Evolutionary conservation across 2,888 invertebrate genomes (phyloP).

Genomic region (Heliconius erato): DNA sequence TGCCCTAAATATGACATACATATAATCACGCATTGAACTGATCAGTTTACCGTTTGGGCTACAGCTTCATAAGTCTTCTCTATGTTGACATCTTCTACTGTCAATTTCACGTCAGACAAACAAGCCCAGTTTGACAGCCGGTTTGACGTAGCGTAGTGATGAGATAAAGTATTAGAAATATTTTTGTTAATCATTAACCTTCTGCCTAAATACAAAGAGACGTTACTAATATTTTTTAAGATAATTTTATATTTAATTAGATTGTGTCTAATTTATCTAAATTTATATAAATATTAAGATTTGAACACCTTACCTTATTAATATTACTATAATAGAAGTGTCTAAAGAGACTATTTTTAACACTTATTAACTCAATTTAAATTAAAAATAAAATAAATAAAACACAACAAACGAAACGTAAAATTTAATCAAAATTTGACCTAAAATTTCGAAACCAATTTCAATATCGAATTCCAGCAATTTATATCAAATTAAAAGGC

Average conservation of each 20-base stretch:
- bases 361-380: background rate
- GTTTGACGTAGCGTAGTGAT: slow-evolving; percentile 68
- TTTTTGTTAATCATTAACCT: slow-evolving; percentile 50
- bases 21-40: background rate
- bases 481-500: slow-evolving; percentile 73
- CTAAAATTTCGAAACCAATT: slow-evolving; percentile 6
- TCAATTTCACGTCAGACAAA: slow-evolving; percentile 61
- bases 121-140: slow-evolving; percentile 54
- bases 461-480: slow-evolving; percentile 54
- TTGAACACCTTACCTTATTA: too few relatives aligned
- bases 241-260: background rate
- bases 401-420: background rate
- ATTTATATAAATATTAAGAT: too few relatives aligned
- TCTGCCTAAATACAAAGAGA: slow-evolving; percentile 28
- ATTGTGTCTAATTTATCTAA: background rate
- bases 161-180: slow-evolving; percentile 63
- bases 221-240: background rate
- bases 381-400: background rate
- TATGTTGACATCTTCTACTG: slow-evolving; percentile 63
- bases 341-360: too few relatives aligned
- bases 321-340: too few relatives aligned
- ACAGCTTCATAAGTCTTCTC: slow-evolving; percentile 19
- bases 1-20: background rate
- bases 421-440: background rate
- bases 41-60: background rate